Base-by-base conservation (phyloP, 2,113 vertebrate species). In the Acrocephalus arundinaceus region DNA sequence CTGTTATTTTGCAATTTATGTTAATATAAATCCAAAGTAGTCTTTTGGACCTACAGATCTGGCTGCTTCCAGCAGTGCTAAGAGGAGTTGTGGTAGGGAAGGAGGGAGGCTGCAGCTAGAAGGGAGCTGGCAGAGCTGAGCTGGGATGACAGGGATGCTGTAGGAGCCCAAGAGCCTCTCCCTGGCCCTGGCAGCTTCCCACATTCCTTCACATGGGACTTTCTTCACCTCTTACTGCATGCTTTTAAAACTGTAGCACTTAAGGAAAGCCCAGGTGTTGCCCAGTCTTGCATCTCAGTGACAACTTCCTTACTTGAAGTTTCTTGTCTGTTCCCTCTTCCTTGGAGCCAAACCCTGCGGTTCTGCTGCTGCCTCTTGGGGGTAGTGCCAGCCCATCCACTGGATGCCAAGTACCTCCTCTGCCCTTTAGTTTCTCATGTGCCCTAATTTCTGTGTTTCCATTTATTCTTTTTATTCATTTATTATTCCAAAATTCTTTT, bases 131-230 rank as follows among this genome's bases (percentile, higher is more conserved):
- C 22, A 15, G 33, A 68, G 51, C 28, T 4, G 10, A 85, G 31
- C 45, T 73, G 63, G 39, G 10, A 23, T 43, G 37, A 19, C n/a
- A 19, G 48, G 25, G 35, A 15, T 71, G 61, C 45, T 72, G 39
- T 33, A 48, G 43, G 39, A 76, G 41, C 35, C 51, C 37, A 39
- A 39, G 39, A 55, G 28, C 30, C 9, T 82, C 57, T 71, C 15
- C 30, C 22, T 61, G 17, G 24, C 45, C 45, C 33, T 63, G 68
- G 12, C n/a, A 77, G 25, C 48, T 90, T 90, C 82, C 59, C 25
- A 30, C 4, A 0, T 48, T 66, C 14, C 59, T 77, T 66, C n/a
- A 6, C 1, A 3, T 4, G 2, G 18, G n/a, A 27, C 33, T 74
- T 89, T 22, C 20, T 70, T 75, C 33, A 51, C 28, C 15, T 78